Evolutionary conservation across 2,888 invertebrate species (phyloP).

Genomic region (Cosmopolites sordidus): DNA sequence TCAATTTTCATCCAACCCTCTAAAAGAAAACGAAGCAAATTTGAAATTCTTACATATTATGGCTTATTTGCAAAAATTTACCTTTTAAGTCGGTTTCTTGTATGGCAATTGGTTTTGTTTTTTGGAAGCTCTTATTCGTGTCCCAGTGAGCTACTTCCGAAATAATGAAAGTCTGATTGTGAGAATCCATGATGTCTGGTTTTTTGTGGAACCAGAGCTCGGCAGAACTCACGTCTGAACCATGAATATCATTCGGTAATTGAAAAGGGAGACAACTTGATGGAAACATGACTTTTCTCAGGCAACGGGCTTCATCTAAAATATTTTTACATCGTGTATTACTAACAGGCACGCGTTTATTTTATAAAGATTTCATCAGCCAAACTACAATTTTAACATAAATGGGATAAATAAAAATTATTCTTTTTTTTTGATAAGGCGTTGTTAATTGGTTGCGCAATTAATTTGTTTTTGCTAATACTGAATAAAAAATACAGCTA

Average conservation of each 20-base stretch:
- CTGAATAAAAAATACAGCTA: background rate
- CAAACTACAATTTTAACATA: background rate
- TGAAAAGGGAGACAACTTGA: constrained; percentile 74
- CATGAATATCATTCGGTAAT: constrained; percentile 69
- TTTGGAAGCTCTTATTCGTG: constrained; percentile 63
- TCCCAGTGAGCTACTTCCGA: constrained; percentile 77
- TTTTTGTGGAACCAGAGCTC: constrained; percentile 78
- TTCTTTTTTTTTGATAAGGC: background rate
- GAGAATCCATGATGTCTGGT: constrained; percentile 22
- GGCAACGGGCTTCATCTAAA: constrained; percentile 53
- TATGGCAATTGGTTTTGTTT: constrained; percentile 75
- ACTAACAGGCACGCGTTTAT: too few relatives aligned
- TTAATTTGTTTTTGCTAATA: background rate
- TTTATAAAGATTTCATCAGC: background rate
- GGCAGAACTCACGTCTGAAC: constrained; percentile 70
- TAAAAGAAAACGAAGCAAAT: constrained; percentile 35
- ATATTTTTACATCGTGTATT: too few relatives aligned
- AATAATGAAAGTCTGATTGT: constrained; percentile 27
- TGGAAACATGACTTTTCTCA: constrained; percentile 53
- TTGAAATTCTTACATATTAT: background rate
- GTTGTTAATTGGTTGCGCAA: too few relatives aligned
- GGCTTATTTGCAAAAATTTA: too few relatives aligned
- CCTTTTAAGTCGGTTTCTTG: constrained; percentile 69
- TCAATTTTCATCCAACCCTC: constrained; percentile 81
- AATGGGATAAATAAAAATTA: background rate